Conservation (phyloP, 2,113 vertebrate species). For the Benitochromis conjunctus region DNA sequence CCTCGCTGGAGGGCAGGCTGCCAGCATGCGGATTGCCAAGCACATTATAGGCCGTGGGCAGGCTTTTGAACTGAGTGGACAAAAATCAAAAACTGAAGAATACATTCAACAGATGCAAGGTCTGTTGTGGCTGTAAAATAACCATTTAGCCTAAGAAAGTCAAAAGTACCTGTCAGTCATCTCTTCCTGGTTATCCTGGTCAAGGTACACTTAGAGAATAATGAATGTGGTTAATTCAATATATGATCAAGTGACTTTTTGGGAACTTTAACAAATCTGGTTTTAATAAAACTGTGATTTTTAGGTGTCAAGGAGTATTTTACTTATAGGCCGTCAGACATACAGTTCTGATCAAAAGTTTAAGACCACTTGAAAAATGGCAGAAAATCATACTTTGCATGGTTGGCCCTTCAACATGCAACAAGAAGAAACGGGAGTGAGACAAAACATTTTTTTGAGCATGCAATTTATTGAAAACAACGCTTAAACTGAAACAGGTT, state of each 20-base stretch:
- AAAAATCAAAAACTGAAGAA: slow-evolving; percentile 57
- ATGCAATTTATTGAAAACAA: no score
- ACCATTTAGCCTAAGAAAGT: not conserved
- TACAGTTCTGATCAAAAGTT: not conserved
- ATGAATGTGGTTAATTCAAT: not conserved
- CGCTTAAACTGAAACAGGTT: no score
- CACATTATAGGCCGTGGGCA: slow-evolving; percentile 37
- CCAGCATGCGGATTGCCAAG: slow-evolving; percentile 68
- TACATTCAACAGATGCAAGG: slow-evolving; percentile 76
- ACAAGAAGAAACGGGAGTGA: no score
- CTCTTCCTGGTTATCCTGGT: not conserved
- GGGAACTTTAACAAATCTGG: not conserved
- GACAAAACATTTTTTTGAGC: no score
- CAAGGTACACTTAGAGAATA: not conserved
- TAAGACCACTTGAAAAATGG: not conserved
- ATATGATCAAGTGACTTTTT: not conserved
- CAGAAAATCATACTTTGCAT: no score
- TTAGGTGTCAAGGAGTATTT: not conserved
- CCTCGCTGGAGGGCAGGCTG: slow-evolving; percentile 78
- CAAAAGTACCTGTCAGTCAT: not conserved
- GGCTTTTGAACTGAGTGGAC: not conserved
- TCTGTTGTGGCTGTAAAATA: slow-evolving; percentile 70
- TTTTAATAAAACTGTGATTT: not conserved
- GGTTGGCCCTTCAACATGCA: no score
- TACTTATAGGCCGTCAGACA: not conserved